phyloP scores from a whole-genome alignment of 2,113 vertebrate species.

The Psophia crepitans region DNA sequence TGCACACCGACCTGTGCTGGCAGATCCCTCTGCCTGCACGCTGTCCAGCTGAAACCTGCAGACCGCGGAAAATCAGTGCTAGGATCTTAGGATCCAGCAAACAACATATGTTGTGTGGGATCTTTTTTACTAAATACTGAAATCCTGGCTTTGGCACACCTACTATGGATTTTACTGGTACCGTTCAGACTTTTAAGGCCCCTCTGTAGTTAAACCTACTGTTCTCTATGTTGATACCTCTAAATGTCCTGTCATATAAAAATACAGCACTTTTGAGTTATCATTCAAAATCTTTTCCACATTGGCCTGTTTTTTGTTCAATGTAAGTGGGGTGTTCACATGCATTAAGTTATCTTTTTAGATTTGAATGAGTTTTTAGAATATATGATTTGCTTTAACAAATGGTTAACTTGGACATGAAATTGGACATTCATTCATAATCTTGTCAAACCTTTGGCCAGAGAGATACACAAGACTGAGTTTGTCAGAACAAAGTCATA shows the following conservation, averaged over 20 bases:
- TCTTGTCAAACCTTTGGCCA: not conserved
- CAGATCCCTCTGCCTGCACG: not conserved
- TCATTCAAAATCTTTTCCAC: not conserved
- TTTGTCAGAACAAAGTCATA: not conserved
- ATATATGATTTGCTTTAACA: not conserved
- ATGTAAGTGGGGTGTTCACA: not conserved
- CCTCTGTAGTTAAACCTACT: not conserved
- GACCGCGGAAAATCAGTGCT: not conserved
- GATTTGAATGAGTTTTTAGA: not conserved
- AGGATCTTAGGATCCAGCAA: not conserved
- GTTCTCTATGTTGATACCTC: not conserved
- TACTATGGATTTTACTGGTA: not conserved
- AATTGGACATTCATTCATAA: not conserved
- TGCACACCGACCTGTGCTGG: not conserved
- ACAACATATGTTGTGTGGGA: accelerated
- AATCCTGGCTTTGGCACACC: not conserved
- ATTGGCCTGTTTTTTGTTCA: not conserved
- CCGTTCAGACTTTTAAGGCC: not conserved
- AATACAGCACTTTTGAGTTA: not conserved
- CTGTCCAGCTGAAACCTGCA: not conserved
- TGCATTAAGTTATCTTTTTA: not conserved
- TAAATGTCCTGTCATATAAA: not conserved
- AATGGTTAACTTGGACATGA: not conserved
- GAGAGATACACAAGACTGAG: not conserved
- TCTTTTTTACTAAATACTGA: not conserved